These are phyloP conservation scores for Eupithecia subfuscata DNA, from an alignment of 2,888 invertebrate genomes.

Conservation along the genomic window DNA sequence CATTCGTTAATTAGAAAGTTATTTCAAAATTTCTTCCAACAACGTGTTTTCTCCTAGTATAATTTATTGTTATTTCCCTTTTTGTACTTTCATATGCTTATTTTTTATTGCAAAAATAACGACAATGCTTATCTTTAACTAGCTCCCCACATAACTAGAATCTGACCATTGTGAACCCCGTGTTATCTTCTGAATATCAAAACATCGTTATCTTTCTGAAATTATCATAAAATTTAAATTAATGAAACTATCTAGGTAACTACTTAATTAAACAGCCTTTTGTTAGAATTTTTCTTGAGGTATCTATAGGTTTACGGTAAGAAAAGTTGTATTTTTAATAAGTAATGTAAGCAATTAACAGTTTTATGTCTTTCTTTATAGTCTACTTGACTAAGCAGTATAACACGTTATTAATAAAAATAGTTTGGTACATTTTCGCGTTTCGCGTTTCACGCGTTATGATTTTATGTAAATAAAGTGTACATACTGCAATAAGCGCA, in stretches of 20 bases:
- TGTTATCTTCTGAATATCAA: slow-evolving; percentile 47
- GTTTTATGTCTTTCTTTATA: slow-evolving; percentile 69
- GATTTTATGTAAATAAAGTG: slow-evolving; percentile 63
- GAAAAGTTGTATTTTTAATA: slow-evolving; percentile 59
- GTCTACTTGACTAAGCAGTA: slow-evolving; percentile 66
- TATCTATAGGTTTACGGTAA: slow-evolving; percentile 49
- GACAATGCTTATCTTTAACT: slow-evolving; percentile 37
- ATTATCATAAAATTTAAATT: slow-evolving; percentile 57
- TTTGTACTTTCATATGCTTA: slow-evolving; percentile 30
- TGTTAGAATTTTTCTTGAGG: slow-evolving; percentile 48
- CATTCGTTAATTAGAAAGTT: slow-evolving; percentile 28
- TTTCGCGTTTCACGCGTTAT: slow-evolving; percentile 62
- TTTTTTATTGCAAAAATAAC: slow-evolving; percentile 44
- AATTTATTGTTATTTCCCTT: slow-evolving; percentile 36
- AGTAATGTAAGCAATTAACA: slow-evolving; percentile 63
- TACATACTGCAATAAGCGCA: slow-evolving; percentile 60
- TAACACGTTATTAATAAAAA: slow-evolving; percentile 64
- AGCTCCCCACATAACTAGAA: slow-evolving; percentile 44
- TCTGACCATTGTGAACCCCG: slow-evolving; percentile 51
- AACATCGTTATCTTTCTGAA: slow-evolving; percentile 48
- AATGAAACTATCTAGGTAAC: slow-evolving; percentile 51
- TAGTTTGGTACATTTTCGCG: slow-evolving; percentile 57
- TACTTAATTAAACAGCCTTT: slow-evolving; percentile 53
- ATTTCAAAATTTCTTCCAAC: slow-evolving; percentile 12
- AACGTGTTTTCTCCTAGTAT: slow-evolving; percentile 32